A percentile compares a stretch with the other conserved stretches of the same genome.
phyloP scores from a whole-genome alignment of 2,888 invertebrate genomes.

The Lepidocyrtoides sp. region DNA sequence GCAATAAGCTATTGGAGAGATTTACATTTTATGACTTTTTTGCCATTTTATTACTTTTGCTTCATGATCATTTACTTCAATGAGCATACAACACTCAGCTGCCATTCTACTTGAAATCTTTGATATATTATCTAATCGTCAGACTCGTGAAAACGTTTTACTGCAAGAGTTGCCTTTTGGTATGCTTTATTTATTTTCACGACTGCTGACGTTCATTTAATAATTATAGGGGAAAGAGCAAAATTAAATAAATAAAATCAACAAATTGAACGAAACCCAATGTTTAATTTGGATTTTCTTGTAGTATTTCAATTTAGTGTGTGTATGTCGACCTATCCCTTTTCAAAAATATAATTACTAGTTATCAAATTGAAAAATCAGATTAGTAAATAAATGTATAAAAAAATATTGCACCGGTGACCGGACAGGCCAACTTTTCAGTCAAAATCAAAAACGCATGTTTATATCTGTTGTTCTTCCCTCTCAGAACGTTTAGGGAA shows the following conservation, averaged over 20 bases:
- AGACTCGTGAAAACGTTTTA: neutral
- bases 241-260: neutral
- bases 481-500: no score
- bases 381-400: neutral
- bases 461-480: no score
- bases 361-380: neutral
- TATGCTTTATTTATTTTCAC: conserved; percentile 20
- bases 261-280: conserved; percentile 1
- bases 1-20: no score
- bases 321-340: neutral
- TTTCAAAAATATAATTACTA: conserved; percentile 5
- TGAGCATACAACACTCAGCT: neutral
- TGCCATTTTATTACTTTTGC: neutral
- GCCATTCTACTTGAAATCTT: neutral
- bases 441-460: no score
- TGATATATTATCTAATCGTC: neutral
- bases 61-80: neutral
- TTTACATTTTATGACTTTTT: neutral
- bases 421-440: no score
- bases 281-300: neutral
- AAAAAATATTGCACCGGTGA: neutral
- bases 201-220: neutral
- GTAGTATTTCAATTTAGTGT: neutral
- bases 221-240: neutral
- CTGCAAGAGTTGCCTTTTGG: neutral